Evolutionary conservation across 1,140 invertebrate genomes (phyloP).

Genomic region (Heliconius hewitsoni): DNA sequence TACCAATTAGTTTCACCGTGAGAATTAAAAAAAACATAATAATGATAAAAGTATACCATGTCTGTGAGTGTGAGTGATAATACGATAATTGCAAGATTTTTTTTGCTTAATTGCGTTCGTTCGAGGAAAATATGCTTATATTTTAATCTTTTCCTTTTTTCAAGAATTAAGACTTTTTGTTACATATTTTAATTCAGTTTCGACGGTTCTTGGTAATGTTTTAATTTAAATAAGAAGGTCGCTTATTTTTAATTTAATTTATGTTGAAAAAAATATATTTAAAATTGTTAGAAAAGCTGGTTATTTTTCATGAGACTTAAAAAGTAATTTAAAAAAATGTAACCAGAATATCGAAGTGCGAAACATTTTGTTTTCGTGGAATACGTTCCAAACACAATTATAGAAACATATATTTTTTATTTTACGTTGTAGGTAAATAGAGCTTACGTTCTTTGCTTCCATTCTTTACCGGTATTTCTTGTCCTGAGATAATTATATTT

Average conservation of each 20-base stretch:
- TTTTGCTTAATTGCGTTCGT: constrained; percentile 2
- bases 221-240: not conserved
- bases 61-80: not conserved
- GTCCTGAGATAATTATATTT: no score
- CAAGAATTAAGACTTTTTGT: not conserved
- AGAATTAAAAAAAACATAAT: constrained; percentile 21
- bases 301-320: not conserved
- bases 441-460: no score
- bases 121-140: not conserved
- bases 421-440: no score
- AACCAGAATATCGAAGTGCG: no score
- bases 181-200: not conserved
- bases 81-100: constrained; percentile 1
- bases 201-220: not conserved
- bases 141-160: not conserved
- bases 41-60: not conserved
- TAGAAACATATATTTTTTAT: not conserved
- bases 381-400: not conserved
- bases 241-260: not conserved
- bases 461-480: no score
- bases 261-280: not conserved
- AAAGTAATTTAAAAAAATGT: not conserved
- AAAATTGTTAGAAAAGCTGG: not conserved
- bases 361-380: not conserved
- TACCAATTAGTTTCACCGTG: constrained; percentile 27